phyloP scores from a whole-genome alignment of 1,140 invertebrate species.

The Zaprionus ghesquierei region DNA sequence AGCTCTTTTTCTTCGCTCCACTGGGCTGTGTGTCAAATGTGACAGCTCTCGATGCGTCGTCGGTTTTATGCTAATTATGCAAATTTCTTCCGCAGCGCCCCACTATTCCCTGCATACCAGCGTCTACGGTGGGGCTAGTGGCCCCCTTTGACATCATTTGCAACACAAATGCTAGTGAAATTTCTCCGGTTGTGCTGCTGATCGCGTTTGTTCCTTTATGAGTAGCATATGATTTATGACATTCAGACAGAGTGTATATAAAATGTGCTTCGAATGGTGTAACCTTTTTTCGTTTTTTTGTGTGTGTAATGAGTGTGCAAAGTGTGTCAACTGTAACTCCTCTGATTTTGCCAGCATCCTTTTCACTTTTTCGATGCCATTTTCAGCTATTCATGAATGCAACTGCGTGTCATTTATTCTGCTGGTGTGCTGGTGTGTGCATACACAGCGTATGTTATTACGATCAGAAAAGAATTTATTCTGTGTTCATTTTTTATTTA shows the following conservation, averaged over 20 bases:
- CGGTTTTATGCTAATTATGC: constrained; percentile 71
- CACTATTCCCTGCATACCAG: not conserved
- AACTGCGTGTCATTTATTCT: constrained; percentile 15
- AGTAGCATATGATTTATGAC: constrained; percentile 62
- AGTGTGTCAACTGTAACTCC: constrained; percentile 27
- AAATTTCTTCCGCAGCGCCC: constrained; percentile 41
- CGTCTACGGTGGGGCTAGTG: not conserved
- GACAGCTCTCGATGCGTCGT: constrained; percentile 68
- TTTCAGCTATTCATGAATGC: constrained; percentile 36
- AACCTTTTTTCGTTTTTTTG: constrained; percentile 7
- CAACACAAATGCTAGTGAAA: constrained; percentile 55
- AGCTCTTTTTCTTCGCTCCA: not conserved
- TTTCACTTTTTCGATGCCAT: not conserved
- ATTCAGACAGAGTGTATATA: constrained; percentile 29
- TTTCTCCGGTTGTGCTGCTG: constrained; percentile 33
- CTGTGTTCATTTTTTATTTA: constrained; percentile 8
- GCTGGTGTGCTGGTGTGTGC: not conserved
- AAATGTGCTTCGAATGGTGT: constrained; percentile 36
- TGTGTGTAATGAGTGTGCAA: constrained; percentile 14
- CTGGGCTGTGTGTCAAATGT: constrained; percentile 56
- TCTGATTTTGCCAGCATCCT: constrained; percentile 10
- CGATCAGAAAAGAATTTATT: constrained; percentile 23
- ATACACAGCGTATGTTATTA: constrained; percentile 23
- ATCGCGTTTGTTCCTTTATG: constrained; percentile 8
- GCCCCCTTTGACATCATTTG: constrained; percentile 50